Evolutionary conservation across 2,113 vertebrate species (phyloP).

Genomic region (Baryphthengus martii): DNA sequence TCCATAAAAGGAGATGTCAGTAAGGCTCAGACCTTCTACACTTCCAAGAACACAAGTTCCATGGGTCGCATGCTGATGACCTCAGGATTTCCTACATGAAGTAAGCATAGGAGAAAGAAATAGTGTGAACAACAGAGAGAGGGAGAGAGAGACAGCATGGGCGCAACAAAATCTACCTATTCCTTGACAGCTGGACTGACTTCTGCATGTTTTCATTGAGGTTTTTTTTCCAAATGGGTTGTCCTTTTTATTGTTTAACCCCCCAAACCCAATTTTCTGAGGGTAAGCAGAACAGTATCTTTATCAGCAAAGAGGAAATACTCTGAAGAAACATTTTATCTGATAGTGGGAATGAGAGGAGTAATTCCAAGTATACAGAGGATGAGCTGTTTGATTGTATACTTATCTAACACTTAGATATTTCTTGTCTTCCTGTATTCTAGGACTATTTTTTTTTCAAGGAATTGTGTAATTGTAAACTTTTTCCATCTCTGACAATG

Average conservation of each 20-base stretch:
- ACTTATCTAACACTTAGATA: background rate
- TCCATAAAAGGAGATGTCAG: slow-evolving; percentile 11
- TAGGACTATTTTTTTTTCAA: background rate
- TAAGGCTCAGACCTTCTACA: background rate
- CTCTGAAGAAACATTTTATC: background rate
- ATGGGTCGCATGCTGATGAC: background rate
- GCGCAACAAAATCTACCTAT: background rate
- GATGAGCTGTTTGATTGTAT: background rate
- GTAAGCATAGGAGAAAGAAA: background rate
- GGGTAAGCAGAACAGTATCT: background rate
- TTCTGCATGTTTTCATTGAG: background rate
- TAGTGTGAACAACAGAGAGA: background rate
- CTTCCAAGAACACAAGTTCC: background rate
- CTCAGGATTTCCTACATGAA: background rate
- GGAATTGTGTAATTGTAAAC: background rate
- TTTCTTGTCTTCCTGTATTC: background rate
- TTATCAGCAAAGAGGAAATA: background rate
- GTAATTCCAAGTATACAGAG: background rate
- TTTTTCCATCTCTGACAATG: background rate
- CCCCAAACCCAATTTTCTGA: background rate
- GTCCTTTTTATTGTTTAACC: background rate
- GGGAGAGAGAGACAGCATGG: background rate
- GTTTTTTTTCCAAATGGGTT: background rate
- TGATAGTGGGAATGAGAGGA: background rate
- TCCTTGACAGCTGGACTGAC: background rate